Percentiles rank a stretch among this genome's conserved stretches.
phyloP scores from a whole-genome alignment of 2,113 vertebrate species.

The Podilymbus podiceps region DNA sequence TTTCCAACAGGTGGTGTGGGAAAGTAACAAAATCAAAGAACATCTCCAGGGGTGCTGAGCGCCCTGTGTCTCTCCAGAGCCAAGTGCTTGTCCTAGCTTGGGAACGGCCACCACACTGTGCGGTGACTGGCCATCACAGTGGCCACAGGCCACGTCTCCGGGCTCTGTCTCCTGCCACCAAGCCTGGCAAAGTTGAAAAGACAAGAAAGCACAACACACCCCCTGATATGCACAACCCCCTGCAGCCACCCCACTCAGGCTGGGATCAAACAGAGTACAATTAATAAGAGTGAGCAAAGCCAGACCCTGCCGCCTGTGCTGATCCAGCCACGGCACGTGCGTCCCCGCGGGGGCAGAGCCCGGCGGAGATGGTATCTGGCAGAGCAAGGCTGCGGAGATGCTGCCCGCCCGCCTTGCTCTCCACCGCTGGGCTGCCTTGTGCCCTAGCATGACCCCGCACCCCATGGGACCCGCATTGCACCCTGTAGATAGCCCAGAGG shows the following conservation, averaged over 20 bases:
- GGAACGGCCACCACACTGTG: rapidly evolving
- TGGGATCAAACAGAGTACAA: conserved; percentile 13
- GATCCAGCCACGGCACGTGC: not conserved
- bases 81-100: not conserved
- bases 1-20: not conserved
- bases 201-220: conserved; percentile 27
- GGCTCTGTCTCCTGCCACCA: not conserved
- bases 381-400: not conserved
- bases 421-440: not conserved
- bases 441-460: not conserved
- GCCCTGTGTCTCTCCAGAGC: not conserved
- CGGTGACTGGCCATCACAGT: not conserved
- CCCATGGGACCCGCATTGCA: rapidly evolving
- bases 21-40: not conserved
- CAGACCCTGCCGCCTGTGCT: not conserved
- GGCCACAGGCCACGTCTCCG: not conserved
- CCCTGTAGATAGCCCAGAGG: not conserved
- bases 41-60: not conserved
- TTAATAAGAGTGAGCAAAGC: conserved; percentile 44
- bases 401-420: rapidly evolving
- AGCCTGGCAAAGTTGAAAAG: conserved; percentile 12
- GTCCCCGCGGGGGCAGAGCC: not conserved
- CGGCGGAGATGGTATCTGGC: not conserved
- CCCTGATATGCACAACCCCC: rapidly evolving
- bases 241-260: not conserved